These are phyloP conservation scores for Ecliptopera silaceata DNA, from an alignment of 2,888 invertebrate genomes.

Conservation along the genomic window DNA sequence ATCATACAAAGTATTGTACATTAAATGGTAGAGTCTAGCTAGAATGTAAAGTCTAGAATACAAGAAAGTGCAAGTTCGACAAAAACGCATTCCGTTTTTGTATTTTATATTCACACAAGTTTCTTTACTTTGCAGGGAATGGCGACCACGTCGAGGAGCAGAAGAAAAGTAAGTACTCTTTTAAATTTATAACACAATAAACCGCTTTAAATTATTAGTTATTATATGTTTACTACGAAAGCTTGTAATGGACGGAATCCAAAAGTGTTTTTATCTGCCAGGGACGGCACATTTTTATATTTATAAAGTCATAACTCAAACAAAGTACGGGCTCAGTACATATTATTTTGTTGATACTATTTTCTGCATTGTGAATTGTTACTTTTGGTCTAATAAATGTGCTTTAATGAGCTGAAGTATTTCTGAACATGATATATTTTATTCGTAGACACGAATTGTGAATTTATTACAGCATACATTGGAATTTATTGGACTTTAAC, in stretches of 20 bases:
- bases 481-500: conserved; percentile 19
- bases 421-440: neutral
- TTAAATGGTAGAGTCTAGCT: too few species aligned
- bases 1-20: too few species aligned
- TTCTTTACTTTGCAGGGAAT: conserved; percentile 68
- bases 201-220: conserved; percentile 19
- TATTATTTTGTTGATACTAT: too few species aligned
- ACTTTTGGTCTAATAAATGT: neutral
- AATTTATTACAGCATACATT: conserved; percentile 11
- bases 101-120: neutral
- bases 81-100: too few species aligned
- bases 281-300: neutral
- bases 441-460: conserved; percentile 10
- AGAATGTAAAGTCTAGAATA: too few species aligned
- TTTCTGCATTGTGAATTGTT: neutral
- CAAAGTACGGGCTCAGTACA: too few species aligned
- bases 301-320: too few species aligned
- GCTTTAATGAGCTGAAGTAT: neutral
- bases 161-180: conserved; percentile 55
- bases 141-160: conserved; percentile 70
- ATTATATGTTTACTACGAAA: conserved; percentile 7
- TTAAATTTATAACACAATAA: conserved; percentile 11
- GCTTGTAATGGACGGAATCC: conserved; percentile 12
- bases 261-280: conserved; percentile 17
- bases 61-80: too few species aligned